A percentile compares a stretch with the other conserved stretches of the same genome.
Conservation (phyloP, 2,888 invertebrate genomes). For the Notocelia uddmanniana region DNA sequence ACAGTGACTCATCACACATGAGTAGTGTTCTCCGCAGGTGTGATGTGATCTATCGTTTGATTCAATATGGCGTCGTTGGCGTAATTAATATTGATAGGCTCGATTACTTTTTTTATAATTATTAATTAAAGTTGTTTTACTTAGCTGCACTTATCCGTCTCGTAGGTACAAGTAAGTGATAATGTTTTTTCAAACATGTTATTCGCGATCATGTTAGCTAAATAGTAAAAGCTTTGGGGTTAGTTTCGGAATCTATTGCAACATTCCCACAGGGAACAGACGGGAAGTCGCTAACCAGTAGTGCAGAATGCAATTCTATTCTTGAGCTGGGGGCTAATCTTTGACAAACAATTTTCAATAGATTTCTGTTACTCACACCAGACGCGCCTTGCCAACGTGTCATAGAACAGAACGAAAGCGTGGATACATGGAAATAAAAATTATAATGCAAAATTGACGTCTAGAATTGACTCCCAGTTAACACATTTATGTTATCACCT, state of each 20-base stretch:
- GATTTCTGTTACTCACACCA: neutral
- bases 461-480: neutral
- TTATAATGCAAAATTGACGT: neutral
- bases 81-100: conserved; percentile 7
- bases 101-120: conserved; percentile 23
- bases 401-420: neutral
- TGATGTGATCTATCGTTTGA: conserved; percentile 56
- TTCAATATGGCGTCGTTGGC: conserved; percentile 55
- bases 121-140: neutral
- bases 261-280: conserved; percentile 6
- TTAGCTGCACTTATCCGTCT: neutral
- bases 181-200: no score
- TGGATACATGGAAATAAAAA: neutral
- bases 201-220: neutral
- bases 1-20: conserved; percentile 45
- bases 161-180: neutral
- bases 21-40: conserved; percentile 55
- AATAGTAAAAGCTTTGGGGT: neutral
- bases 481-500: neutral
- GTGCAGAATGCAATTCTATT: conserved; percentile 67
- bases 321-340: conserved; percentile 44
- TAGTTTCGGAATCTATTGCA: conserved; percentile 4
- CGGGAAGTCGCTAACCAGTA: conserved; percentile 50
- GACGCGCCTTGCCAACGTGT: neutral
- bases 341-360: neutral